A percentile compares a stretch with the other conserved stretches of the same genome.
Evolutionary conservation across 2,113 vertebrate genomes (phyloP).

Genomic region (Rhagologus leucostigma): DNA sequence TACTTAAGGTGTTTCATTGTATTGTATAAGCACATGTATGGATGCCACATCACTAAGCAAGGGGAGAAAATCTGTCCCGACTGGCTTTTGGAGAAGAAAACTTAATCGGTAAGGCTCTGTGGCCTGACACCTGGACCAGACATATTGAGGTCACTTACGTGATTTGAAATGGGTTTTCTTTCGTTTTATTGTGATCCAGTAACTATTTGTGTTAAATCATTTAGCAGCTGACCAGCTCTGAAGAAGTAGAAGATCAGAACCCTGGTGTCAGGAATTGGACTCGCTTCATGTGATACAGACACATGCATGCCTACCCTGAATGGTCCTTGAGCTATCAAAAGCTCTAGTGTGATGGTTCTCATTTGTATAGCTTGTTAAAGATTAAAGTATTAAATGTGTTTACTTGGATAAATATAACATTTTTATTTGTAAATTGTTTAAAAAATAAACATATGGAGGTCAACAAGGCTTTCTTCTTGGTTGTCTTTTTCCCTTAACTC

Average conservation of each 20-base stretch:
- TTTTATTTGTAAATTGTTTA: constrained; percentile 73
- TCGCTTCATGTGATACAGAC: constrained; percentile 68
- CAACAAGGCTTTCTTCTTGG: constrained; percentile 48
- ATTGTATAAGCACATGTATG: constrained; percentile 67
- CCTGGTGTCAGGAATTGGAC: constrained; percentile 70
- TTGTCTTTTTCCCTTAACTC: background rate
- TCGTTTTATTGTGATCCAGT: constrained; percentile 69
- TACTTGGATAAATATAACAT: constrained; percentile 69
- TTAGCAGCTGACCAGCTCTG: constrained; percentile 71
- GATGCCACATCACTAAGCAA: constrained; percentile 69
- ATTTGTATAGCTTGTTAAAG: constrained; percentile 77
- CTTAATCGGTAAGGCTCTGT: constrained; percentile 75
- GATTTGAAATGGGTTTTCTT: constrained; percentile 68
- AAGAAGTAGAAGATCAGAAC: constrained; percentile 73
- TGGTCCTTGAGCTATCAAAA: constrained; percentile 46
- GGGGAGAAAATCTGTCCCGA: constrained; percentile 68
- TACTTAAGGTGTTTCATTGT: constrained; percentile 61
- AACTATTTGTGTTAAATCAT: constrained; percentile 77
- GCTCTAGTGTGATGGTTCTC: constrained; percentile 66
- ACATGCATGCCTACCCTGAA: constrained; percentile 67
- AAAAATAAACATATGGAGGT: constrained; percentile 74
- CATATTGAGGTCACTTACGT: constrained; percentile 66
- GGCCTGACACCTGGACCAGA: constrained; percentile 66
- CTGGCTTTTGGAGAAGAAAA: constrained; percentile 71
- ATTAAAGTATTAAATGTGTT: constrained; percentile 71